These are phyloP conservation scores for Larimichthys crocea DNA, from an alignment of 2,113 vertebrate genomes.

Conservation along the genomic window DNA sequence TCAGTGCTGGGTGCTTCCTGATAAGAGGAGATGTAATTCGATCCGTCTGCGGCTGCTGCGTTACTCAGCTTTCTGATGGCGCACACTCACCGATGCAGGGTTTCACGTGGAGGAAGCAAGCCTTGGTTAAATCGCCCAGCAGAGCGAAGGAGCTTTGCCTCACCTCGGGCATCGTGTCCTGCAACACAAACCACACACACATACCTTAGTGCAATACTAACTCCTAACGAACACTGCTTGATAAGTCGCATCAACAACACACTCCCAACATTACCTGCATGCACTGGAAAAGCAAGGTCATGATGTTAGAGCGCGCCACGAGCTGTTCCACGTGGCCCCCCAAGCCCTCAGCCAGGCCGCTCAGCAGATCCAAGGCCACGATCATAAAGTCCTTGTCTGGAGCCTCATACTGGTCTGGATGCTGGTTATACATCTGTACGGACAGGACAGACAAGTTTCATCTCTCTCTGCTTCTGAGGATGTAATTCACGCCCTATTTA, in stretches of 20 bases:
- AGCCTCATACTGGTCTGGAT: conserved; percentile 95
- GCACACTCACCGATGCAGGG: conserved; percentile 91
- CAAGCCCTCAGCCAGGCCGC: conserved; percentile 93
- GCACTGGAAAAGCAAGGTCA: conserved; percentile 96
- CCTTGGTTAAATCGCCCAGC: conserved; percentile 94
- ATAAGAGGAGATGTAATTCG: neutral
- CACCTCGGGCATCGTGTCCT: conserved; percentile 97
- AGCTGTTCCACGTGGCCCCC: conserved; percentile 93
- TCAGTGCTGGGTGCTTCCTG: neutral
- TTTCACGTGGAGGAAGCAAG: conserved; percentile 95
- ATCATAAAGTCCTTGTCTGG: conserved; percentile 99
- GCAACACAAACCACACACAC: conserved; percentile 15
- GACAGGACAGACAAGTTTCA: neutral
- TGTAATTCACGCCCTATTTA: neutral
- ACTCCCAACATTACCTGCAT: conserved; percentile 88
- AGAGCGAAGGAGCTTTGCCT: conserved; percentile 96
- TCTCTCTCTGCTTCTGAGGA: neutral
- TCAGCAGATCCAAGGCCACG: conserved; percentile 94
- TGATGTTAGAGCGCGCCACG: conserved; percentile 95
- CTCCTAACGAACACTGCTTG: no score
- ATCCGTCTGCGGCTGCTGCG: no score
- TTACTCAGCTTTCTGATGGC: neutral
- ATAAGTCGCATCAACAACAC: neutral
- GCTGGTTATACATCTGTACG: conserved; percentile 94
- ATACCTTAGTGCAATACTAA: neutral